Base-by-base conservation (phyloP, 2,113 vertebrate genomes). In the Engraulis encrasicolus region DNA sequence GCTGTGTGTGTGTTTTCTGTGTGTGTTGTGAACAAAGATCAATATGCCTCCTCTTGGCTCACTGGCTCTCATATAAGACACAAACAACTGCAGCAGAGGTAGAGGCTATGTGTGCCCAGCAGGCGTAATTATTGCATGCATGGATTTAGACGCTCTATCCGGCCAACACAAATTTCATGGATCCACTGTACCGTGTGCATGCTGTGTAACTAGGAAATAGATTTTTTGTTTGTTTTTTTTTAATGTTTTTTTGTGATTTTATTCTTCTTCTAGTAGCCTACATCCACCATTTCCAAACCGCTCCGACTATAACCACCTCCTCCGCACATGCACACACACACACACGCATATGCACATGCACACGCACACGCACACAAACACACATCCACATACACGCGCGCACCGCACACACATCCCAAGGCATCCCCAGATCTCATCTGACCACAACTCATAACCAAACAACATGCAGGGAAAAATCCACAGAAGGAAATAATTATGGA, bases 121-220 rank as follows among this genome's bases (percentile, higher is more conserved):
- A 34, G 66, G 34, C 27, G 66, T 74, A 74, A 74, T 74, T 74
- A 36, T 31, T 74, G 31, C 31, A 74, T 74, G 66, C 66, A 74
- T 34, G 31, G 27, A 18, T 74, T 34, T 74, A 4, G 17, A 11
- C 31, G 31, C 31, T 74, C 34, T 14, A 66, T 11, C 87, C 89
- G 89, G 84, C 83, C 80, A 52, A 61, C 31, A 27, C 27, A 74
- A 74, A 74, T 27, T 74, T 74, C 36, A 66, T 89, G 81, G 82
- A 1, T 3, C 66, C 81, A 80, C 50, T 61, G 52, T 78, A 74
- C 50, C 50, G 52, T 78, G 34, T 74, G 34, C 66, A 74, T 74
- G 23, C 34, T 45, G 40, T 45, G 40, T 3, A 45, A 45, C 40
- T 45, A 45, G 40, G 9, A 45, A 45, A 45, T 45, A 45, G 40